Evolutionary conservation across 2,113 vertebrate genomes (phyloP), one percentile per base, ranked within the genome.

Genomic region (Paradisaea rubra): DNA sequence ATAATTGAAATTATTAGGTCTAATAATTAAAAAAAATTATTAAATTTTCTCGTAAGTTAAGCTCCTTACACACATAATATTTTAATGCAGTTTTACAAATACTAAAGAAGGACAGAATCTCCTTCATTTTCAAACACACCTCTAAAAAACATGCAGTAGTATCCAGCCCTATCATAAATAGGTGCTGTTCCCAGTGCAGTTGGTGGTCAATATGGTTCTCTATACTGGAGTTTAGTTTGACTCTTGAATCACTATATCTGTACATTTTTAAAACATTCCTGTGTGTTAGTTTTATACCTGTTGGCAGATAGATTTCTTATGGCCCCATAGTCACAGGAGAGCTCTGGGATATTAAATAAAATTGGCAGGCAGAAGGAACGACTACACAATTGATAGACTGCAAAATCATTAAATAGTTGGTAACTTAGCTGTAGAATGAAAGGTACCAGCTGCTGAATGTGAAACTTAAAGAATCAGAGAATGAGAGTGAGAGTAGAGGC

Each of bases 241-340:
- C 25, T 18, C 50, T 65, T 63, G 70, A 92, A 88, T 83, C 27
- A 86, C 73, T 81, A 30, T 28, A 31, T 73, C 16, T 33, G 16
- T 37, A 64, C 33, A 71, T 77, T 88, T 73, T 60, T 7, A 31
- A 90, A 93, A 63, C 42, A 66, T 31, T 50, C 10, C 44, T 61
- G 3, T 57, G 18, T 84, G 37, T 73, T 81, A 76, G 28, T 70
- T 77, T 85, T 54, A 47, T 88, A 88, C 39, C 72, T 91, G 86
- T 90, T 96, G 94, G 77, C 86, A 95, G 88, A 88, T 8, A 91
- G 71, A 60, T 78, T 95, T 94, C 56, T 78, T 91, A 83, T 63
- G 80, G 68, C 8, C 20, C 5, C 52, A 23, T 15, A 60, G 47
- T 56, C 35, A 56, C 52, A 64, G 56, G 57, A 91, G 24, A 85